Evolutionary conservation across 2,113 vertebrate species (phyloP), one percentile per base, ranked within the genome.

Genomic region (Xiphias gladius): DNA sequence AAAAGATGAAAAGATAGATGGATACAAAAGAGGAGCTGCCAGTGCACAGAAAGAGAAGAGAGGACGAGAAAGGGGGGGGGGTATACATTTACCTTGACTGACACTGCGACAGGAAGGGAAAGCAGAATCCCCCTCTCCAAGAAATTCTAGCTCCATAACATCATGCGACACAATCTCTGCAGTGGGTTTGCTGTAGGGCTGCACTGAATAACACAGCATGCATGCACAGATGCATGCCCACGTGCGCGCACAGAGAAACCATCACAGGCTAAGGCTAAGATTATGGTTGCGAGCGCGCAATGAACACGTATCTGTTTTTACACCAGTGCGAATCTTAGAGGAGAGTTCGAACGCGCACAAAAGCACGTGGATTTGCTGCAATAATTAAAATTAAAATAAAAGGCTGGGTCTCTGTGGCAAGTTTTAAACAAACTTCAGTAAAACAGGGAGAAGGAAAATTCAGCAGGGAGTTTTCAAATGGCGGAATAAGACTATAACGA

Each of bases 61-160:
- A 35, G 59, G 37, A 59, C n/a, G 67, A 14, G 30, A 4, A 22
- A 1, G 28, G 11, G 48, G 48, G 11, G 30, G 80, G 80, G 75
- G 84, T 76, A 88, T 90, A 90, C 80, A 89, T 91, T 92, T 93
- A 92, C 91, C 91, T 92, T 90, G 92, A 93, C 85, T 93, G 91
- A 94, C 90, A 91, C 93, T 92, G 92, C 91, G 89, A 93, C 89
- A 91, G 89, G 84, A 89, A 89, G 89, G 84, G 78, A 89, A 89
- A 82, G 84, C 90, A 84, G 85, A 87, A 74, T 76, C 83, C 77
- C 65, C 59, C 69, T 73, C 86, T 85, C 88, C 68, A 86, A 89
- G 90, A 92, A 90, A 88, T 20, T 76, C 76, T 68, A 71, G 89
- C 87, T 88, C 85, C 74, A 43, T 55, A 85, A 84, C 73, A 86